These are phyloP conservation scores for Pollenia amentaria DNA, from an alignment of 2,888 invertebrate genomes.

Conservation along the genomic window DNA sequence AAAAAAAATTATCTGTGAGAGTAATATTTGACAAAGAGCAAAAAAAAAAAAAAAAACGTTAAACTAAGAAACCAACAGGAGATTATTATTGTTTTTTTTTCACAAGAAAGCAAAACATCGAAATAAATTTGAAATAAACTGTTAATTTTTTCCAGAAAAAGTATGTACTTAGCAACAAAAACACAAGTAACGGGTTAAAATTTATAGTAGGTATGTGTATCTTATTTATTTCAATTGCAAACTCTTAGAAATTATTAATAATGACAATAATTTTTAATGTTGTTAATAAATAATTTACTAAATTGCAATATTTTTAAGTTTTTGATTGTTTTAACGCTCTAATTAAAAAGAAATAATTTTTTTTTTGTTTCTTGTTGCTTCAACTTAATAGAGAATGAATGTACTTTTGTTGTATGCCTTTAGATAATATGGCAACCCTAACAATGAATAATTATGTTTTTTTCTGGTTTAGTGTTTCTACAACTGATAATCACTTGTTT, in stretches of 20 bases:
- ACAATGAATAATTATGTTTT: background rate
- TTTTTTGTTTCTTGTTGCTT: background rate
- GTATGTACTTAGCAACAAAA: background rate
- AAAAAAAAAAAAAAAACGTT: background rate
- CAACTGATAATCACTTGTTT: slow-evolving; percentile 6
- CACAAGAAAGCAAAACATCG: background rate
- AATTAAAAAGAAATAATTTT: slow-evolving; percentile 54
- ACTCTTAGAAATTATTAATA: slow-evolving; percentile 29
- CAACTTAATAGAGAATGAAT: background rate
- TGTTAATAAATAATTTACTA: slow-evolving; percentile 23
- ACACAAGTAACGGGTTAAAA: background rate
- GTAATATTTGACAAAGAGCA: slow-evolving; percentile 1
- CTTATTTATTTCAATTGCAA: slow-evolving; percentile 5
- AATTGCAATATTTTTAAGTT: background rate
- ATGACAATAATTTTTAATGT: slow-evolving; percentile 29
- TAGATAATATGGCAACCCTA: slow-evolving; percentile 1
- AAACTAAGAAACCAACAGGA: background rate
- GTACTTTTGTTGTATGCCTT: no score
- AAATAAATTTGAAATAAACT: slow-evolving; percentile 1
- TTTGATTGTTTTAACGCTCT: slow-evolving; percentile 41
- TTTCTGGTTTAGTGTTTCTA: slow-evolving; percentile 9
- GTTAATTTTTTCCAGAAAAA: slow-evolving; percentile 14
- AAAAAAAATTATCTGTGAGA: slow-evolving; percentile 16
- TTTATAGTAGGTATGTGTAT: background rate
- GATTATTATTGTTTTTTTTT: background rate